A percentile compares a stretch with the other conserved stretches of the same genome.
These are phyloP conservation scores for Aurelia sp. DNA, from an alignment of 30 jellyfish, hydroid and myxozoan species.

Conservation along the genomic window DNA sequence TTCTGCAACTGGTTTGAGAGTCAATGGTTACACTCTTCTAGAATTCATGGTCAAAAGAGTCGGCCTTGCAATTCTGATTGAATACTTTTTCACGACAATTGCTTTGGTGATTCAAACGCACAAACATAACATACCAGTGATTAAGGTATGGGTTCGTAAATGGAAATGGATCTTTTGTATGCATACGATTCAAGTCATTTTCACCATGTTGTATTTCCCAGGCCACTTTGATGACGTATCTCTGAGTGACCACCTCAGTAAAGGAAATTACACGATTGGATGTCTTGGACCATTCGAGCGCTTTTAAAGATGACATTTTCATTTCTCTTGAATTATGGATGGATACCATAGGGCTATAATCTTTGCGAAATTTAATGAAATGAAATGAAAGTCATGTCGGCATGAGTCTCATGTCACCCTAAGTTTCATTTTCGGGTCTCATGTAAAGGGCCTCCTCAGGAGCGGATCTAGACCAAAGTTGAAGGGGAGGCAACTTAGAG, in stretches of 20 bases:
- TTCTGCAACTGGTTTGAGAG: constrained; percentile 5
- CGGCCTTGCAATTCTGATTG: constrained; percentile 20
- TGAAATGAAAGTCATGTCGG: too few relatives aligned
- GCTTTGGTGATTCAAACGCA: constrained; percentile 14
- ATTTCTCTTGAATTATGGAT: too few relatives aligned
- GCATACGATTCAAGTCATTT: constrained; percentile 16
- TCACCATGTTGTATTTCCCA: constrained; percentile 4
- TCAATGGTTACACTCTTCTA: constrained; percentile 1
- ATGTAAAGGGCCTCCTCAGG: too few relatives aligned
- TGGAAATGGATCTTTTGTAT: constrained; percentile 19
- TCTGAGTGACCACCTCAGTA: background rate
- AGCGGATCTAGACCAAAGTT: too few relatives aligned
- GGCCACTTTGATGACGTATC: background rate
- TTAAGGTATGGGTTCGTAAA: constrained; percentile 8
- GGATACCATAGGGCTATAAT: too few relatives aligned
- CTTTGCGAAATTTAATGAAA: too few relatives aligned
- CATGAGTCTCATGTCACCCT: too few relatives aligned
- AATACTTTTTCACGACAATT: constrained; percentile 4
- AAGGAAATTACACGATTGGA: background rate
- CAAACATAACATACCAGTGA: constrained; percentile 4
- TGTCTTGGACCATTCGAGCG: constrained; percentile 14
- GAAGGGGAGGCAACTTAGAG: too few relatives aligned
- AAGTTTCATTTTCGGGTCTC: too few relatives aligned
- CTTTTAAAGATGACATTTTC: background rate
- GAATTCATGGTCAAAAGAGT: background rate